These are phyloP conservation scores for Siphamia tubifer DNA, from an alignment of 2,113 vertebrate genomes.

Conservation along the genomic window DNA sequence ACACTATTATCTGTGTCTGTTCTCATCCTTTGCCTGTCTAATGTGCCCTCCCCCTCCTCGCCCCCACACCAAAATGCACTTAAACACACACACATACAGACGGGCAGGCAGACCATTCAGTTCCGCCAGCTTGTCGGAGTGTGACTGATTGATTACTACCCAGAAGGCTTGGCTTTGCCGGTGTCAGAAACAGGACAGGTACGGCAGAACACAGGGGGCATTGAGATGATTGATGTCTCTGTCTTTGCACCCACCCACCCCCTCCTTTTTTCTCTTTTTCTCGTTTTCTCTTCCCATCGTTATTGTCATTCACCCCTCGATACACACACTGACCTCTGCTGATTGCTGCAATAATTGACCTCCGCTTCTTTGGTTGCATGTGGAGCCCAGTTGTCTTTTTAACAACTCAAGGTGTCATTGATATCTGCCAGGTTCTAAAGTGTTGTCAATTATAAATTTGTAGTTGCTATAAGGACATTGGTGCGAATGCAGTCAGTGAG, in stretches of 20 bases:
- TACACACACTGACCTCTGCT: slow-evolving; percentile 15
- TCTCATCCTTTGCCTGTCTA: slow-evolving; percentile 45
- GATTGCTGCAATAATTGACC: slow-evolving; percentile 1
- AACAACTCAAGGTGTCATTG: too few relatives aligned
- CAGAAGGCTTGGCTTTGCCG: slow-evolving; percentile 74
- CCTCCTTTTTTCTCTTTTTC: not conserved
- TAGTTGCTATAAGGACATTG: too few relatives aligned
- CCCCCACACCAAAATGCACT: not conserved
- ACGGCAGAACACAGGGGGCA: slow-evolving; percentile 61
- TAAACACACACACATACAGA: slow-evolving; percentile 2
- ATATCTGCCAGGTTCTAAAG: too few relatives aligned
- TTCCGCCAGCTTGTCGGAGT: slow-evolving; percentile 66
- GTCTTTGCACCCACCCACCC: slow-evolving; percentile 8
- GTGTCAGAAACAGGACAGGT: slow-evolving; percentile 76
- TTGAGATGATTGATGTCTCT: slow-evolving; percentile 68
- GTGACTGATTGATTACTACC: slow-evolving; percentile 78
- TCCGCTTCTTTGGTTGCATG: not conserved
- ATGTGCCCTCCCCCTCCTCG: slow-evolving; percentile 35
- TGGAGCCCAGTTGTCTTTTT: not conserved
- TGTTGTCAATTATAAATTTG: too few relatives aligned
- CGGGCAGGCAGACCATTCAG: slow-evolving; percentile 45
- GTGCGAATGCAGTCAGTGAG: too few relatives aligned
- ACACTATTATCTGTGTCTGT: slow-evolving; percentile 46
- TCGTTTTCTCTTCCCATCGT: slow-evolving; percentile 13
- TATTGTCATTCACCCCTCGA: slow-evolving; percentile 14